Evolutionary conservation across 2,888 invertebrate species (phyloP).

Genomic region (Caenorhabditis auriculariae): DNA sequence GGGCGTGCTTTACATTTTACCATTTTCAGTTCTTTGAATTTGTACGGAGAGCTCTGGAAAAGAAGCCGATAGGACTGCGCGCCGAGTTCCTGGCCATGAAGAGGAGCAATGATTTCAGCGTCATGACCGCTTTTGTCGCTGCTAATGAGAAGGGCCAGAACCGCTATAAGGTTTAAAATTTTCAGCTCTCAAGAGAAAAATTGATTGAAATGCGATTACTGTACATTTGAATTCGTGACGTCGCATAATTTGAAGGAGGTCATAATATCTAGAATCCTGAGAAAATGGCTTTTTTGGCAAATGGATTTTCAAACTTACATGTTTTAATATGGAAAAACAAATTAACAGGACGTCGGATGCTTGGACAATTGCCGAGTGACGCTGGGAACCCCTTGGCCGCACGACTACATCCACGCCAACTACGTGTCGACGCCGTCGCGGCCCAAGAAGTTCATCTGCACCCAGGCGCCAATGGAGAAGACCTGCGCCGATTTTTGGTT

Average conservation of each 20-base stretch:
- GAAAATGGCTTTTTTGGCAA: not conserved
- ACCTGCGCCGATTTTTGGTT: slow-evolving; percentile 40
- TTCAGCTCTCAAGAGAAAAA: not conserved
- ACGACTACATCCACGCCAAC: slow-evolving; percentile 44
- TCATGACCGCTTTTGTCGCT: slow-evolving; percentile 31
- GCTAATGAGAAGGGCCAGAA: slow-evolving; percentile 21
- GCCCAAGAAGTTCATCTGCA: slow-evolving; percentile 38
- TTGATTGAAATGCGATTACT: not conserved
- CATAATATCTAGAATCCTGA: too few relatives aligned
- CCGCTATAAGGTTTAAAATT: slow-evolving; percentile 28
- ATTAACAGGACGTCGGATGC: slow-evolving; percentile 35
- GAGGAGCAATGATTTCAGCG: slow-evolving; percentile 22
- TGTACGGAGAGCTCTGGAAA: slow-evolving; percentile 22
- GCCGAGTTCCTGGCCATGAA: slow-evolving; percentile 32
- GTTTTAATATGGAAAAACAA: too few relatives aligned
- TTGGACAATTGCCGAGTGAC: slow-evolving; percentile 34
- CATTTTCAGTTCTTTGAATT: slow-evolving; percentile 22
- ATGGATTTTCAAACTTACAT: not conserved
- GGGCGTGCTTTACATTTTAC: too few relatives aligned
- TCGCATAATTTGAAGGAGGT: too few relatives aligned
- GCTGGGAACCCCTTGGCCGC: slow-evolving; percentile 17
- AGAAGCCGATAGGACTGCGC: slow-evolving; percentile 23
- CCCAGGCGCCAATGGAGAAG: slow-evolving; percentile 40
- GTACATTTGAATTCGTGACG: too few relatives aligned
- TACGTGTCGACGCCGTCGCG: slow-evolving; percentile 28